Evolutionary conservation across 2,888 invertebrate genomes (phyloP), one percentile per base, ranked within the genome.

Genomic region (Hybos culiciformis): DNA sequence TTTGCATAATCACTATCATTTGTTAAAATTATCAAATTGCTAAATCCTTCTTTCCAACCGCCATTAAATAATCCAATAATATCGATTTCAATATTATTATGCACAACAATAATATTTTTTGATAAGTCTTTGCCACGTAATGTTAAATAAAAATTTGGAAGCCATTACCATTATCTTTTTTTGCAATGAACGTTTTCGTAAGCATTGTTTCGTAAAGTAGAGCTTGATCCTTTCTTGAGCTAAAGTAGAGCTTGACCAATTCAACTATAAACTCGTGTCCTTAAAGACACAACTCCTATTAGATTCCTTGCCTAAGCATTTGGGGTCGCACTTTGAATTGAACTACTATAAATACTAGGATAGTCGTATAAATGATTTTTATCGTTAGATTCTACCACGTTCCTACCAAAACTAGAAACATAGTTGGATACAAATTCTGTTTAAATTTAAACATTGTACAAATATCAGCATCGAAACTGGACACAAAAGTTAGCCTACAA

Each of bases 181-280:
- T n/a, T n/a, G n/a, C n/a, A n/a, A n/a, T n/a, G n/a, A n/a, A n/a
- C n/a, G n/a, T n/a, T n/a, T n/a, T n/a, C n/a, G n/a, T n/a, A n/a
- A n/a, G n/a, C n/a, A n/a, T n/a, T n/a, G n/a, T n/a, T n/a, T n/a
- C n/a, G 83, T 18, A 77, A 76, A 42, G 79, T 79, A 63, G 87
- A 83, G 55, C 92, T 91, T 56, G 90, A 84, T 54, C 91, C 88
- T 48, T 91, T 90, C 15, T 96, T 97, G 96, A 96, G 97, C 51
- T 91, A 86, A 65, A 97, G 92, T 42, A 93, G 76, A 4, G 92
- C 78, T 40, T 94, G 74, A 12, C 84, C 82, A 24, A 80, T 80
- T 62, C 15, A 54, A 47, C n/a, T 78, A 75, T 69, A 84, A 79
- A 5, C 73, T 70, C 1, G 84, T 76, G 64, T 93, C 84, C 39